Conservation (phyloP, 2,888 invertebrate species). For the Andrena bicolor region DNA sequence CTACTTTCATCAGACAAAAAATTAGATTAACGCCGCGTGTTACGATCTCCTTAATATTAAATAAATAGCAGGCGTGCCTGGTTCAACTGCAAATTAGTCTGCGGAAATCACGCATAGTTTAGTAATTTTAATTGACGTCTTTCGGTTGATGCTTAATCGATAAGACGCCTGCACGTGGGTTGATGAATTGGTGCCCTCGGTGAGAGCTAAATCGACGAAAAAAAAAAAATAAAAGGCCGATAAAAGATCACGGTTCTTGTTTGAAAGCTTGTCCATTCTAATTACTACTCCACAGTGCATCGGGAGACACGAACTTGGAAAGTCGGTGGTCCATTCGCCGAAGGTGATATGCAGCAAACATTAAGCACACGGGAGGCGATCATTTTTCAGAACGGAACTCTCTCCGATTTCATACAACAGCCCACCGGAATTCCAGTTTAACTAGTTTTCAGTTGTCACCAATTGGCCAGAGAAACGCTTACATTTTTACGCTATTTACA, state of each 20-base stretch:
- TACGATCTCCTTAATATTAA: neutral
- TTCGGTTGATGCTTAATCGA: constrained; percentile 38
- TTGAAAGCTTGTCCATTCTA: constrained; percentile 54
- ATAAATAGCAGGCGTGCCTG: constrained; percentile 8
- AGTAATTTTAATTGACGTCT: constrained; percentile 31
- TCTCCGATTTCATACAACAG: constrained; percentile 46
- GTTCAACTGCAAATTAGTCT: constrained; percentile 12
- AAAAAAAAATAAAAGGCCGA: neutral
- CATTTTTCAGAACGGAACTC: constrained; percentile 45
- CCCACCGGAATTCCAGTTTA: constrained; percentile 51
- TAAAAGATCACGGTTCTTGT: constrained; percentile 10
- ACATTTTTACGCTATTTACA: neutral
- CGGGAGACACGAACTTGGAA: constrained; percentile 57
- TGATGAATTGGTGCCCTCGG: constrained; percentile 41
- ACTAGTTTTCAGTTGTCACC: constrained; percentile 26
- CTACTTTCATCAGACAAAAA: neutral
- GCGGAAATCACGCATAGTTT: constrained; percentile 7
- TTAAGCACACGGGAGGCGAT: constrained; percentile 15
- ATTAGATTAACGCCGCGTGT: neutral
- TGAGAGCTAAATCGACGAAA: constrained; percentile 42
- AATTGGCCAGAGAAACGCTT: constrained; percentile 7
- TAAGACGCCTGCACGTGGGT: constrained; percentile 20
- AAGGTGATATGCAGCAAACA: constrained; percentile 45
- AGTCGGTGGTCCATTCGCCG: constrained; percentile 50
- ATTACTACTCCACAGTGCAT: constrained; percentile 37